Evolutionary conservation across 1,140 invertebrate genomes (phyloP), one percentile per base, ranked within the genome.

Genomic region (Drosophila nikananu): DNA sequence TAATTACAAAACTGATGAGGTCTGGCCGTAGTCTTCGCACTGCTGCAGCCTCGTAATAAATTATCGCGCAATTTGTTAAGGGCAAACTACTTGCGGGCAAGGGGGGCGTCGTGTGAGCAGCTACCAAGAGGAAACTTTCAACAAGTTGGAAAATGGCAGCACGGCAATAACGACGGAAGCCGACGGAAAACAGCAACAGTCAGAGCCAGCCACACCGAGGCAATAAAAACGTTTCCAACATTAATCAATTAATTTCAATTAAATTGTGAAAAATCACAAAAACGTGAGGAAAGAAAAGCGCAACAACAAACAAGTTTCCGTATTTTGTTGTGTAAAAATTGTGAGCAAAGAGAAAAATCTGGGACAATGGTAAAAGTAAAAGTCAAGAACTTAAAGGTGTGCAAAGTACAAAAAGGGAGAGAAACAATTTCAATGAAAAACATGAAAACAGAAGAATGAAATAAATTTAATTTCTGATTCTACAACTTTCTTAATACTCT

Each of bases 191-290:
- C 44, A 54, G 48, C 42, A 54, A 21, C 46, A 48, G 46, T 23
- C 46, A 17, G 19, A 25, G 48, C 25, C 48, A 49, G 23, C 23
- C 23, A 52, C 27, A 54, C 27, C 37, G n/a, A 21, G 41, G 65
- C 80, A 82, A 82, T 82, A 82, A 83, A 78, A 82, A 60, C 48
- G 74, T 77, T 77, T 77, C 48, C 73, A 77, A 61, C 80, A 65
- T 79, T 79, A 83, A 83, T 83, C 80, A 83, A 83, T 83, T 82
- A 82, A 73, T 78, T 82, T 78, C 80, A 82, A 82, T 82, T 83
- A 82, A 79, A 83, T 83, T 78, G 75, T 75, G 80, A 64, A 83
- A 72, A 83, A 83, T 83, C 80, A 83, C 75, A 82, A 77, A 82
- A 82, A 82, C 80, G 80, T 82, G 80, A 73, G 41, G 62, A 82